phyloP scores from a whole-genome alignment of 2,113 vertebrate species.

The Arenaria interpres region DNA sequence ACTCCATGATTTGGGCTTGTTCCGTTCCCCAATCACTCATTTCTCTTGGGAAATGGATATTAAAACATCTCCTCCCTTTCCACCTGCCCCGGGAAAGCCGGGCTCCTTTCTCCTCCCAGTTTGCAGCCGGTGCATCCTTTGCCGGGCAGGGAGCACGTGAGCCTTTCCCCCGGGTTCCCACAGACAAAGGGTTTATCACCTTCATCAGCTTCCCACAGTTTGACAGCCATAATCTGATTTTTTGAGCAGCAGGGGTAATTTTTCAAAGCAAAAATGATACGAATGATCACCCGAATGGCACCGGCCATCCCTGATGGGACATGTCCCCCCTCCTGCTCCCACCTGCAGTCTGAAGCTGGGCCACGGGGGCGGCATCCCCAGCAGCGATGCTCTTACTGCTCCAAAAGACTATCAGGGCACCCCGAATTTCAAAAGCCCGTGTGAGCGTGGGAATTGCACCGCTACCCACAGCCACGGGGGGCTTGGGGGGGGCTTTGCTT shows the following conservation, averaged over 20 bases:
- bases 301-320: accelerated
- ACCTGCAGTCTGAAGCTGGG: background rate
- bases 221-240: background rate
- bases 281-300: accelerated
- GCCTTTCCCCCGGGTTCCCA: background rate
- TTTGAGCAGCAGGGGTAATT: background rate
- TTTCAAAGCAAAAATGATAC: accelerated
- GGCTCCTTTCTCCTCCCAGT: background rate
- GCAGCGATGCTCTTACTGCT: background rate
- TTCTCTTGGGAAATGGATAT: background rate
- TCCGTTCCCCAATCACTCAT: background rate
- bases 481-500: background rate
- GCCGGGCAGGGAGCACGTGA: accelerated
- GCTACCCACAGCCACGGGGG: accelerated
- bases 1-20: background rate
- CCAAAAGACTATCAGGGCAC: background rate
- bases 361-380: too few relatives aligned
- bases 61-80: background rate
- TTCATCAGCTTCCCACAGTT: background rate
- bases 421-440: background rate
- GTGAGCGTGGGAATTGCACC: too few relatives aligned
- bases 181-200: background rate
- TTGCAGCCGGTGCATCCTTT: background rate
- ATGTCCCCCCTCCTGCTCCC: background rate
- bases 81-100: background rate